Evolutionary conservation across 2,113 vertebrate species (phyloP).

Genomic region (Eolophus roseicapilla): DNA sequence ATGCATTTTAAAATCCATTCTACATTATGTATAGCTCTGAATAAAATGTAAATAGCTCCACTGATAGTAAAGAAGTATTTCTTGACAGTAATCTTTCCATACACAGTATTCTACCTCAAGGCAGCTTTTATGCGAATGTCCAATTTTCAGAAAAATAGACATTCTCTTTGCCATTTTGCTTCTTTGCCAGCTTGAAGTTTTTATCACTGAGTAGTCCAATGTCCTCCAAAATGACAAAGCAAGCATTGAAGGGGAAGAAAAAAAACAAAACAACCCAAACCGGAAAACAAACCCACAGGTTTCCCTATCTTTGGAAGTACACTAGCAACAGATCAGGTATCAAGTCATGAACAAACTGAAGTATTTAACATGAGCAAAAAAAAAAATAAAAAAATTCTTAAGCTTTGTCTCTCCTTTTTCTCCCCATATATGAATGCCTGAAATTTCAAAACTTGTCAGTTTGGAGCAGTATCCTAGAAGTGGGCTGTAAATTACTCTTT

Average conservation of each 20-base stretch:
- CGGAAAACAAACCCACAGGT: background rate
- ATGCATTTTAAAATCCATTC: background rate
- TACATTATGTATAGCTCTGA: background rate
- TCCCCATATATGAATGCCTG: accelerated
- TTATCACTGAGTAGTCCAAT: background rate
- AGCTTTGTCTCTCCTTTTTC: background rate
- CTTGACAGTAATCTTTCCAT: background rate
- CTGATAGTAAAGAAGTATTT: background rate
- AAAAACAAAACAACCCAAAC: background rate
- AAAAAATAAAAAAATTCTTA: background rate
- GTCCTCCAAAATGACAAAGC: background rate
- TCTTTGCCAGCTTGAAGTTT: background rate
- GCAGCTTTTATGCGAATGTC: background rate
- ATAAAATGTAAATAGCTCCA: background rate
- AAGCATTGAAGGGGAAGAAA: background rate
- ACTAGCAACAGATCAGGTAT: background rate
- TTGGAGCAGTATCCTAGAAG: background rate
- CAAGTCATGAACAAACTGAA: background rate
- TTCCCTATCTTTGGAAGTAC: background rate
- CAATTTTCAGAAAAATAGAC: background rate
- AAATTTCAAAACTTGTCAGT: background rate
- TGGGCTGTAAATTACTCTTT: background rate
- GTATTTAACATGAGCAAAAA: background rate
- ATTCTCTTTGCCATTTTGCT: background rate
- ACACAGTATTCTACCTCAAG: background rate